Conservation (phyloP, 2,113 vertebrate species). For the Formicarius rufipectus region DNA sequence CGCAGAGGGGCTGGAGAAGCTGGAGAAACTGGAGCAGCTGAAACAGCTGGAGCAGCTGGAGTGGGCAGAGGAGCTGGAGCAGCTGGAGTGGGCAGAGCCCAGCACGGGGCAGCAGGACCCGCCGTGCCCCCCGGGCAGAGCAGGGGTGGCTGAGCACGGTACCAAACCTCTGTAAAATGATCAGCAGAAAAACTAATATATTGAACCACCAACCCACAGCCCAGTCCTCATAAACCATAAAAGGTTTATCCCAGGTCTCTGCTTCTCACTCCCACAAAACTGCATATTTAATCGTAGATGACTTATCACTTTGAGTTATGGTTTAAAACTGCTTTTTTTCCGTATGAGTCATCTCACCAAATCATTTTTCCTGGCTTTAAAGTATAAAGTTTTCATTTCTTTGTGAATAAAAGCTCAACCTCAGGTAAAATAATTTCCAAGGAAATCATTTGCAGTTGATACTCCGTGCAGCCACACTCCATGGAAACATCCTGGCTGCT, state of each 20-base stretch:
- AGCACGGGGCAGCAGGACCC: conserved; percentile 54
- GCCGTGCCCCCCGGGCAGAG: conserved; percentile 68
- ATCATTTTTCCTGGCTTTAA: neutral
- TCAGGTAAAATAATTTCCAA: neutral
- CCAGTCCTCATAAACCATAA: neutral
- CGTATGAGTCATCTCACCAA: neutral
- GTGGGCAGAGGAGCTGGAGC: neutral
- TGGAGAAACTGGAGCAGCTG: neutral
- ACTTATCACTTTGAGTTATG: neutral
- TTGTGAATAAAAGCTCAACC: neutral
- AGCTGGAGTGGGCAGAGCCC: neutral
- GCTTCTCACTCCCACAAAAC: neutral
- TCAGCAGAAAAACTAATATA: neutral
- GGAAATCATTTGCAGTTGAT: neutral
- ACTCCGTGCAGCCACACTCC: neutral
- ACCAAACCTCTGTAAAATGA: neutral
- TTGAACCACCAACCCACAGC: neutral
- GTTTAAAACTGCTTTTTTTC: neutral
- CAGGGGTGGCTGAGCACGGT: conserved; percentile 76
- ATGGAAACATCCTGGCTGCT: neutral
- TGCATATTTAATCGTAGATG: neutral
- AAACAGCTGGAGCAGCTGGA: too few relatives aligned
- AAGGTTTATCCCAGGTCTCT: neutral
- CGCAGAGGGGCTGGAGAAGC: neutral
- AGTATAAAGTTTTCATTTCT: neutral